Evolutionary conservation across 2,797 vertebrate species (phyloP), one percentile per base, ranked within the genome.

Genomic region (Naso thynnoides): DNA sequence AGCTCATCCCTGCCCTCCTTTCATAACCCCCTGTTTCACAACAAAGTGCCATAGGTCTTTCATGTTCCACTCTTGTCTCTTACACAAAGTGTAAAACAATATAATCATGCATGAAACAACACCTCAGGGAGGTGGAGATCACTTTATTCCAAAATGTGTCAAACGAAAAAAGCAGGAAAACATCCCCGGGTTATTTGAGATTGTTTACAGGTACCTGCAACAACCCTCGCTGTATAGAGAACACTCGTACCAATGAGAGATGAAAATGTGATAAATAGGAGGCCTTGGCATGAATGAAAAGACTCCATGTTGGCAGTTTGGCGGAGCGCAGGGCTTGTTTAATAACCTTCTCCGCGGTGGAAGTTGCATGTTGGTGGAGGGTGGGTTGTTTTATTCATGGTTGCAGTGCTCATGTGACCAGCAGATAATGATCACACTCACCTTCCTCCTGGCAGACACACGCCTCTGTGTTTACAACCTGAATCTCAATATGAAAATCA

Each of bases 51-150:
- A 92, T 73, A 83, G 88, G 90, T 91, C 90, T 95, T 94, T 95
- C 90, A 93, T 93, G 93, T 89, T 88, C 72, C 66, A 63, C 89
- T 91, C 87, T 88, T 83, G 86, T 91, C 87, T 90, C 85, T 85
- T 86, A 87, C 86, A 91, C 85, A 75, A 58, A 67, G 85, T 82
- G 89, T 93, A 91, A 92, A 91, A 93, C 90, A 93, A 93, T 91
- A 92, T 91, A 91, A 94, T 92, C 88, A 89, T 85, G 92, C 92
- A 90, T 87, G 87, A 93, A 93, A 92, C 85, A 88, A 80, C 87
- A 92, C 91, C 92, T 89, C 67, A 5, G 89, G 92, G 90, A 92
- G 79, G 88, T 26, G 67, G 79, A 86, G 90, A 92, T 90, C 89
- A 86, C 86, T 89, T 88, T 71, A 81, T 88, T 89, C 86, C 72